A percentile compares a stretch with the other conserved stretches of the same genome.
These are phyloP conservation scores for Cochlearius cochlearius DNA, from an alignment of 2,113 vertebrate species.

Conservation along the genomic window DNA sequence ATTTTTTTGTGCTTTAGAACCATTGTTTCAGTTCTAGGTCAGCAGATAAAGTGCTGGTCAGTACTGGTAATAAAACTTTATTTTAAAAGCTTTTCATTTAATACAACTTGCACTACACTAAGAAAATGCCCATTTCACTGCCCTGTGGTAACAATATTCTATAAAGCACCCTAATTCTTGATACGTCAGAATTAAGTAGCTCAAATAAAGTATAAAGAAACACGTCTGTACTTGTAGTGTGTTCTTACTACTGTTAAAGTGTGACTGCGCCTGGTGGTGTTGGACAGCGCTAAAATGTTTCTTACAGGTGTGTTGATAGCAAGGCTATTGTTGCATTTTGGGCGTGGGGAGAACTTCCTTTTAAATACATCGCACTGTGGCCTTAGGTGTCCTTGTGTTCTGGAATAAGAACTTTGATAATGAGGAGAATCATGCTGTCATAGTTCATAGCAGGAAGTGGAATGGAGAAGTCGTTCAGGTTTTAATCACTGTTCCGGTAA, in stretches of 20 bases:
- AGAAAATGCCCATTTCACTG: conserved; percentile 47
- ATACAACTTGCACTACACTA: conserved; percentile 30
- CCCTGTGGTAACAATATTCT: conserved; percentile 44
- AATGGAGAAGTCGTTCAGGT: not conserved
- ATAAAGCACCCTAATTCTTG: conserved; percentile 32
- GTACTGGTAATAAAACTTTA: conserved; percentile 72
- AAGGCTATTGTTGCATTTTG: fast-evolving
- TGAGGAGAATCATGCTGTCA: not conserved
- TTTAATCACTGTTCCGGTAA: not conserved
- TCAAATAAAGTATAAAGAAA: conserved; percentile 52
- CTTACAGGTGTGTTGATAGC: not conserved
- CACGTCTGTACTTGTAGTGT: not conserved
- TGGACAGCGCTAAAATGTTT: not conserved
- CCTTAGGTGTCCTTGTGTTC: not conserved
- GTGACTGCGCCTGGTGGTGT: fast-evolving
- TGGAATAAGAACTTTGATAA: not conserved
- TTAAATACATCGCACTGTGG: fast-evolving
- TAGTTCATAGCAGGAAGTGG: not conserved
- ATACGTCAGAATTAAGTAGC: not conserved
- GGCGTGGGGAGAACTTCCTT: not conserved
- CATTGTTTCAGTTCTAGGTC: conserved; percentile 44
- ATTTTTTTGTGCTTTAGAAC: conserved; percentile 64
- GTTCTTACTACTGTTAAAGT: not conserved
- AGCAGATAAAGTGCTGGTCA: conserved; percentile 55
- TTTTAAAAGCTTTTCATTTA: conserved; percentile 55